Conservation (phyloP, 2,113 vertebrate species). For the Desmodus rotundus region DNA sequence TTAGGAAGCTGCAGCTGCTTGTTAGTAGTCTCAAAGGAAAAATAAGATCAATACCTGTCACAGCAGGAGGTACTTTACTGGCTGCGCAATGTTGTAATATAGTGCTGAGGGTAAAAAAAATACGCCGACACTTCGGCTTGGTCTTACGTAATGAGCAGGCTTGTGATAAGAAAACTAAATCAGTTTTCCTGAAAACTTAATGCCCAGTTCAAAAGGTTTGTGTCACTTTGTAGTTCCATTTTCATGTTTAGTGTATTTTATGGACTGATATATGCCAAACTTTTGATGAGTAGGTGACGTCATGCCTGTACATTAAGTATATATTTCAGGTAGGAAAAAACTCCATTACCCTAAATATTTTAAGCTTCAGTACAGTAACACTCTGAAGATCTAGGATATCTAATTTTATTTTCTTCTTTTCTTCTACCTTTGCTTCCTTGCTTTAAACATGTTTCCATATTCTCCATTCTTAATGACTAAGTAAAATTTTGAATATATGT, state of each 20-base stretch:
- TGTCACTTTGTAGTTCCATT: constrained; percentile 54
- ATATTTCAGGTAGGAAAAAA: background rate
- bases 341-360: background rate
- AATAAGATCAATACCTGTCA: constrained; percentile 80
- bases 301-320: background rate
- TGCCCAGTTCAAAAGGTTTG: constrained; percentile 51
- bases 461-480: background rate
- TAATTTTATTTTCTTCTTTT: background rate
- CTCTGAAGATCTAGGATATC: no score
- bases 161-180: constrained; percentile 66
- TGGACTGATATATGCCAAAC: background rate
- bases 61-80: constrained; percentile 74
- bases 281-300: constrained; percentile 38
- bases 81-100: constrained; percentile 68
- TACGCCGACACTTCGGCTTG: constrained; percentile 40
- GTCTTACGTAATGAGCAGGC: constrained; percentile 53
- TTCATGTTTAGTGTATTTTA: constrained; percentile 27
- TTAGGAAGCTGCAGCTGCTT: constrained; percentile 71
- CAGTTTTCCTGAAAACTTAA: constrained; percentile 56
- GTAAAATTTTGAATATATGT: background rate
- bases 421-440: background rate
- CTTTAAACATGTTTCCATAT: background rate
- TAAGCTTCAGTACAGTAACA: background rate
- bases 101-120: constrained; percentile 6
- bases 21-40: constrained; percentile 75